A percentile compares a stretch with the other conserved stretches of the same genome.
phyloP scores from a whole-genome alignment of 1,140 invertebrate genomes.

The Drosophila lacertosa region DNA sequence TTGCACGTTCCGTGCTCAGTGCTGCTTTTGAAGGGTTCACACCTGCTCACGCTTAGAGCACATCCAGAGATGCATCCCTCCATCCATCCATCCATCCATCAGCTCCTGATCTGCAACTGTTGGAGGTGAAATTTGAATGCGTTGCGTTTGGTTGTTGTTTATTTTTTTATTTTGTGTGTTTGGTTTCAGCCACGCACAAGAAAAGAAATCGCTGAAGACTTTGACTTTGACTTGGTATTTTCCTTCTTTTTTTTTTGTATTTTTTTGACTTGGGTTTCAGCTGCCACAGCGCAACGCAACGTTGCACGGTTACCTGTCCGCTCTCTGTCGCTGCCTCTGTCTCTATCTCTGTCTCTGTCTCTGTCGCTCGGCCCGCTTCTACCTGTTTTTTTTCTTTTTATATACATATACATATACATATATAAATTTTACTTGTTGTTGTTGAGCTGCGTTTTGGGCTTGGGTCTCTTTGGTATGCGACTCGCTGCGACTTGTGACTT shows the following conservation, averaged over 20 bases:
- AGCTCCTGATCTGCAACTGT: conserved; percentile 31
- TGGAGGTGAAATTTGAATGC: conserved; percentile 71
- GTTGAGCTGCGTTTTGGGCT: conserved; percentile 61
- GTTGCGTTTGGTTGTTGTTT: conserved; percentile 11
- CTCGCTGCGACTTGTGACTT: conserved; percentile 15
- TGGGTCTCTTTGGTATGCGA: conserved; percentile 60
- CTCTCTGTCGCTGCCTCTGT: too few species aligned
- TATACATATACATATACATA: too few species aligned
- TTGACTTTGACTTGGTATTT: conserved; percentile 32
- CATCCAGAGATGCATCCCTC: too few species aligned
- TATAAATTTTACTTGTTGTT: conserved; percentile 28
- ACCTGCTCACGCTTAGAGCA: conserved; percentile 51
- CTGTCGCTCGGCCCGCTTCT: conserved; percentile 38
- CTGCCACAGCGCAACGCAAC: conserved; percentile 43
- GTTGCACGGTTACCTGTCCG: conserved; percentile 53
- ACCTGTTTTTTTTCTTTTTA: conserved; percentile 53
- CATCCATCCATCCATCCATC: too few species aligned
- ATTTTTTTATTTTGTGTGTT: conserved; percentile 10
- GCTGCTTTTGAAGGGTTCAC: conserved; percentile 49
- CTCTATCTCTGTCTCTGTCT: too few species aligned
- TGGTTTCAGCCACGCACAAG: conserved; percentile 15
- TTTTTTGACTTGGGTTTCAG: conserved; percentile 53
- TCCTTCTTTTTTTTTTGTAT: conserved; percentile 26
- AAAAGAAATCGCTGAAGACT: conserved; percentile 63
- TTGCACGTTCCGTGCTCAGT: conserved; percentile 24